Percentiles rank a stretch among this genome's conserved stretches.
phyloP scores from a whole-genome alignment of 2,888 invertebrate species.

The Pomacea canaliculata region DNA sequence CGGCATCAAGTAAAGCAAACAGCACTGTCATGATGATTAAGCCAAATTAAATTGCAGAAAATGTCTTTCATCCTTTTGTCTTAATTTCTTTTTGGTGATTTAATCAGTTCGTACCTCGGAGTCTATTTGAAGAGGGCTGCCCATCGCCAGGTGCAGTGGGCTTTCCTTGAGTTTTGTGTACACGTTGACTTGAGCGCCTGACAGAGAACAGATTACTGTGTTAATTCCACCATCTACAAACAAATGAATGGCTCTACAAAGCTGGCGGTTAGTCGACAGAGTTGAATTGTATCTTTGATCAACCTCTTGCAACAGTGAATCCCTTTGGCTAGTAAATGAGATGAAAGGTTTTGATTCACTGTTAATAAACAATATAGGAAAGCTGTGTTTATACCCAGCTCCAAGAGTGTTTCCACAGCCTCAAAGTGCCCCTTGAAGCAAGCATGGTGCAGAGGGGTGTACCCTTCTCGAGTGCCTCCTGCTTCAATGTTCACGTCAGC shows the following conservation, averaged over 20 bases:
- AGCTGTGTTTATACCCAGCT: background rate
- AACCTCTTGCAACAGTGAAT: no score
- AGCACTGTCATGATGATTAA: no score
- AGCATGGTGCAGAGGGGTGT: slow-evolving; percentile 6
- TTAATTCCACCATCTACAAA: no score
- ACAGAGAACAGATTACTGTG: background rate
- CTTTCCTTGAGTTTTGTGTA: slow-evolving; percentile 7
- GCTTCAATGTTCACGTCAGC: slow-evolving; percentile 20
- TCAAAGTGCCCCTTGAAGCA: slow-evolving; percentile 7
- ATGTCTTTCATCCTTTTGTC: no score
- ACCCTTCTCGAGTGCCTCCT: background rate
- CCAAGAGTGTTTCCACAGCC: background rate
- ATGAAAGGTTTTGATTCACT: no score
- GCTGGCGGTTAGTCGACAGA: background rate
- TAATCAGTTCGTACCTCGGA: background rate
- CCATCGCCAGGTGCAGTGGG: slow-evolving; percentile 20
- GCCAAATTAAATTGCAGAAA: no score
- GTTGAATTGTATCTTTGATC: background rate
- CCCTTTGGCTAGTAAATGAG: no score
- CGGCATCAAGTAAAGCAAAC: no score
- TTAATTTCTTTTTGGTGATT: no score
- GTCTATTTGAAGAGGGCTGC: background rate
- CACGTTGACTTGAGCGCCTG: slow-evolving; percentile 23
- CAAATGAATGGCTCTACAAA: no score
- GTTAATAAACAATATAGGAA: no score